Evolutionary conservation across 2,113 vertebrate genomes (phyloP).

Genomic region (Trematomus loennbergii): DNA sequence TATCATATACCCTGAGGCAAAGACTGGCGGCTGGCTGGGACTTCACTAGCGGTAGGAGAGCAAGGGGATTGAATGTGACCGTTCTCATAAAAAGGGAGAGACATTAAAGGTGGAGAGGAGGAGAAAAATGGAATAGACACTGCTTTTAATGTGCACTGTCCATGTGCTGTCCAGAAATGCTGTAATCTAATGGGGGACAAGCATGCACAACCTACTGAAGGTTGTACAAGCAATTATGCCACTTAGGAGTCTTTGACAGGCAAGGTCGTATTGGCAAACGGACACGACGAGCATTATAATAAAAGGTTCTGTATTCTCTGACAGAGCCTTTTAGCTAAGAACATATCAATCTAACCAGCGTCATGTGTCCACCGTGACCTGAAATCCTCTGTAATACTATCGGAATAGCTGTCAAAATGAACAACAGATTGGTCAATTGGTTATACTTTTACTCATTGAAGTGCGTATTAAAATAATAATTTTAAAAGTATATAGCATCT

Average conservation of each 20-base stretch:
- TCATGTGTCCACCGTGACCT: constrained; percentile 35
- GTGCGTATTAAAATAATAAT: not conserved
- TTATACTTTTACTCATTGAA: not conserved
- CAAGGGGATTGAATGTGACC: constrained; percentile 54
- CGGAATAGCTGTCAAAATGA: not conserved
- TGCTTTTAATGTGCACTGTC: constrained; percentile 43
- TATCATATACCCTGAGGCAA: constrained; percentile 57
- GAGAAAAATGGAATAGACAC: constrained; percentile 22
- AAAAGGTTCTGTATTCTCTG: constrained; percentile 66
- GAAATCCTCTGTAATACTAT: constrained; percentile 36
- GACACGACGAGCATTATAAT: constrained; percentile 76
- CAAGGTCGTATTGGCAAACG: constrained; percentile 79
- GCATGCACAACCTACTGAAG: constrained; percentile 71
- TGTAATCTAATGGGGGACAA: constrained; percentile 69
- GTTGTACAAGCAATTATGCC: constrained; percentile 77
- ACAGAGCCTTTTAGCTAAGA: constrained; percentile 59
- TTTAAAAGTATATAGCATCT: too few species aligned
- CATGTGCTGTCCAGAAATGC: constrained; percentile 59
- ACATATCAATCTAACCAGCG: constrained; percentile 62
- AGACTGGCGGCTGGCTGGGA: constrained; percentile 57
- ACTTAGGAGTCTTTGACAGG: constrained; percentile 74
- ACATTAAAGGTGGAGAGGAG: constrained; percentile 28
- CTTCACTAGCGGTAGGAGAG: constrained; percentile 61
- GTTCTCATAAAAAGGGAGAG: constrained; percentile 41
- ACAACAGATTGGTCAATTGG: not conserved